phyloP scores from a whole-genome alignment of 2,113 vertebrate species.

The Cyanoliseus patagonus region DNA sequence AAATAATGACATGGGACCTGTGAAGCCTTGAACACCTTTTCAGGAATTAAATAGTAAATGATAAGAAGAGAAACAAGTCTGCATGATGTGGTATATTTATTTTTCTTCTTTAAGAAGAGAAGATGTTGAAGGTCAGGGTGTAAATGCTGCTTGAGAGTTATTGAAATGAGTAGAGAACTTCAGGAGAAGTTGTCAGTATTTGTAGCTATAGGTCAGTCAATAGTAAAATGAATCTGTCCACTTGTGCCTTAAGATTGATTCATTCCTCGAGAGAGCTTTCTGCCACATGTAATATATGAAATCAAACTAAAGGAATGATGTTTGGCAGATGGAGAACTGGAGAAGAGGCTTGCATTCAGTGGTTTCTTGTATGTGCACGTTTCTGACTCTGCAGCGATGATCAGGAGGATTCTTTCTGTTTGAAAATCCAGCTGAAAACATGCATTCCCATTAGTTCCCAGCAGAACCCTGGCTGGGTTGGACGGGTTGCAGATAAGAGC shows the following conservation, averaged over 20 bases:
- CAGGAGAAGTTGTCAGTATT: not conserved
- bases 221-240: not conserved
- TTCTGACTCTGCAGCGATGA: not conserved
- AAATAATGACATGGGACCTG: not conserved
- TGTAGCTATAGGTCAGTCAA: not conserved
- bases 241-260: not conserved
- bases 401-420: not conserved
- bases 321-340: not conserved
- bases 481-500: not conserved
- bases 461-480: not conserved
- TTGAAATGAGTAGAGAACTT: not conserved
- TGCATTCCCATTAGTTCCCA: not conserved
- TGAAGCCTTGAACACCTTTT: not conserved
- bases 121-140: not conserved
- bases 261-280: not conserved
- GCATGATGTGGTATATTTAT: not conserved
- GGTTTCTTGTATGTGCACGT: not conserved
- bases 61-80: not conserved
- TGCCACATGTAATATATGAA: not conserved
- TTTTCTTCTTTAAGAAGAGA: slow-evolving; percentile 23
- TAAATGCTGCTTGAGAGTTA: not conserved
- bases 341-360: not conserved
- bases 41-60: not conserved
- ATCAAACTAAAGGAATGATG: not conserved
- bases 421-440: not conserved